Percentiles rank a stretch among this genome's conserved stretches.
Conservation (phyloP, 2,113 vertebrate genomes). For the Syngnathus scovelli region DNA sequence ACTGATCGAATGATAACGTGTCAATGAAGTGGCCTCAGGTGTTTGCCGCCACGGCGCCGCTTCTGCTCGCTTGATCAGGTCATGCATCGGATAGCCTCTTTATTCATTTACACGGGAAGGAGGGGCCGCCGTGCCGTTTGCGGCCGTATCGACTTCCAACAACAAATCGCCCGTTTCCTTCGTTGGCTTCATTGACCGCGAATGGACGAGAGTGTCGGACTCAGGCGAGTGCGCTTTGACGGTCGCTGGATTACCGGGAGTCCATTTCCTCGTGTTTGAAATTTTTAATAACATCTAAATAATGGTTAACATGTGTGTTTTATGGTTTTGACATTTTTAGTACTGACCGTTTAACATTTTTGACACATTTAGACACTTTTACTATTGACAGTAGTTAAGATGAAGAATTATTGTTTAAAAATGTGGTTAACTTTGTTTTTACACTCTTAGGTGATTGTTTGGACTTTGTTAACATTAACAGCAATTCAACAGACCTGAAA, state of each 20-base stretch:
- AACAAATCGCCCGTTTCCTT: conserved; percentile 39
- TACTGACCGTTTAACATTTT: too few species aligned
- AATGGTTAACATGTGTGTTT: too few species aligned
- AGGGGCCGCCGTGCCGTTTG: not conserved
- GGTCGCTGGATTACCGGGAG: too few species aligned
- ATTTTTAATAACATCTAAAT: too few species aligned
- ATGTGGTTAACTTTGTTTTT: not conserved
- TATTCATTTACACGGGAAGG: conserved; percentile 16
- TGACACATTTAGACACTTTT: too few species aligned
- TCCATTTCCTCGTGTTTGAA: too few species aligned
- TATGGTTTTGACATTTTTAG: too few species aligned
- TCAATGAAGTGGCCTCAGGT: conserved; percentile 34
- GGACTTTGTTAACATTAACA: too few species aligned
- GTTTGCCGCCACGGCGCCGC: conserved; percentile 26
- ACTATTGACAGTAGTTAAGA: too few species aligned
- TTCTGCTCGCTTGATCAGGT: conserved; percentile 45
- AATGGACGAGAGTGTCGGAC: not conserved
- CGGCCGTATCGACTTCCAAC: conserved; percentile 23
- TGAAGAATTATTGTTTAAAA: not conserved
- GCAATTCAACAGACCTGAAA: not conserved
- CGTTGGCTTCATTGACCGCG: not conserved
- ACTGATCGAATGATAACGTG: conserved; percentile 58
- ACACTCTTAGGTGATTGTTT: too few species aligned
- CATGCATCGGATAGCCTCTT: conserved; percentile 13
- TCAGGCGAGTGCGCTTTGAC: not conserved